These are phyloP conservation scores for Nothocercus nigrocapillus DNA, from an alignment of 2,113 vertebrate species.

Conservation along the genomic window DNA sequence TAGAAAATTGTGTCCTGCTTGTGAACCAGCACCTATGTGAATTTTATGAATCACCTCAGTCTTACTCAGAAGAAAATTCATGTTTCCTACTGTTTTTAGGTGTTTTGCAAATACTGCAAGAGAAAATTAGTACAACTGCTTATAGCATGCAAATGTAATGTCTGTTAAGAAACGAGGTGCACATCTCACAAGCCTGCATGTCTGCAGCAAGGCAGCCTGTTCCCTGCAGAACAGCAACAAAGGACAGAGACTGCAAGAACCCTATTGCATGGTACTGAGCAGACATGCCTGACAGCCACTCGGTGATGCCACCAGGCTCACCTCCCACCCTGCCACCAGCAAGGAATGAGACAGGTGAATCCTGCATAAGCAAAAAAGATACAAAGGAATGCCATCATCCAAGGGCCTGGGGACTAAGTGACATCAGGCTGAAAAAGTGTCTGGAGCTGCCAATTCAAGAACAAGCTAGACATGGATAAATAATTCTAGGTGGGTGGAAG, in stretches of 20 bases:
- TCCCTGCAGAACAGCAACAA: background rate
- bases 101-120: background rate
- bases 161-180: background rate
- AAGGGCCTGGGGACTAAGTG: background rate
- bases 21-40: background rate
- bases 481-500: too few species aligned
- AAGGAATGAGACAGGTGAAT: background rate
- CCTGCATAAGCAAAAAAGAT: background rate
- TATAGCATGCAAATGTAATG: background rate
- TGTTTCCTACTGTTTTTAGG: background rate
- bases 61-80: background rate
- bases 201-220: background rate
- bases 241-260: background rate
- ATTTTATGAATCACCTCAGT: background rate
- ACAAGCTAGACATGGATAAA: background rate
- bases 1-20: background rate
- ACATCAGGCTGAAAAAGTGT: background rate
- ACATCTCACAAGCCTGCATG: background rate
- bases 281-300: background rate
- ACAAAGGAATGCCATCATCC: background rate
- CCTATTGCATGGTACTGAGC: fast-evolving
- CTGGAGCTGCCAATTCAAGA: background rate
- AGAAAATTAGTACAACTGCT: background rate
- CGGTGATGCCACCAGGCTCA: background rate
- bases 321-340: background rate